These are phyloP conservation scores for Asarcornis scutulata DNA, from an alignment of 2,113 vertebrate genomes.

Conservation along the genomic window DNA sequence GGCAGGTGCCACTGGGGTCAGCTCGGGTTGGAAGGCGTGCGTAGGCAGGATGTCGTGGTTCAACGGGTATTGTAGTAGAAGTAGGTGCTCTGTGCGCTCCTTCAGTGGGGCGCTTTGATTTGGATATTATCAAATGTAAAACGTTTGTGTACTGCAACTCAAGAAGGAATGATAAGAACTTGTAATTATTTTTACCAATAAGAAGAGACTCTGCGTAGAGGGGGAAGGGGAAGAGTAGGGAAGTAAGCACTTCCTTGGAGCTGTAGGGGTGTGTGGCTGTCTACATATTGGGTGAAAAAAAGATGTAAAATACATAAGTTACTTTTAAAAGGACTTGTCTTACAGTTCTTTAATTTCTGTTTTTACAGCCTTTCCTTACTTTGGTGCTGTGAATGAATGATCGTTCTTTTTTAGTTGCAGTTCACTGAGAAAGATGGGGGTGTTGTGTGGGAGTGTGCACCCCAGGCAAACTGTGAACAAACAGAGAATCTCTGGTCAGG, in stretches of 20 bases:
- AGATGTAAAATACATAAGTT: neutral
- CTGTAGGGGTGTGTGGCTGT: neutral
- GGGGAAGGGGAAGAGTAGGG: neutral
- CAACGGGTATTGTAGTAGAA: neutral
- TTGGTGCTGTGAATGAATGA: neutral
- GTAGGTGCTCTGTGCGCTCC: neutral
- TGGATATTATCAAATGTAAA: neutral
- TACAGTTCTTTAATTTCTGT: neutral
- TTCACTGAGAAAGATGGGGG: neutral
- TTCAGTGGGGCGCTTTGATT: neutral
- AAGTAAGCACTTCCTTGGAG: neutral
- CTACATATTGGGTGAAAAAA: neutral
- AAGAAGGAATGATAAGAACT: neutral
- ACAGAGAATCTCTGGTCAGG: neutral
- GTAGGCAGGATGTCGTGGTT: neutral
- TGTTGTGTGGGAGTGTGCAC: neutral
- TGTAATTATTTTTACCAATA: neutral
- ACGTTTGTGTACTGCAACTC: neutral
- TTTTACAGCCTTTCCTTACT: neutral
- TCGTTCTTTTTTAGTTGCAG: neutral
- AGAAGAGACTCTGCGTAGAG: neutral
- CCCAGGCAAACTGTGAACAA: neutral
- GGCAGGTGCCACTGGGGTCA: neutral
- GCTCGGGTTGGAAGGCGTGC: neutral
- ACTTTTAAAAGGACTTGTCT: neutral